A percentile compares a stretch with the other conserved stretches of the same genome.
phyloP scores from a whole-genome alignment of 1,140 invertebrate genomes.

The Caenorhabditis latens region DNA sequence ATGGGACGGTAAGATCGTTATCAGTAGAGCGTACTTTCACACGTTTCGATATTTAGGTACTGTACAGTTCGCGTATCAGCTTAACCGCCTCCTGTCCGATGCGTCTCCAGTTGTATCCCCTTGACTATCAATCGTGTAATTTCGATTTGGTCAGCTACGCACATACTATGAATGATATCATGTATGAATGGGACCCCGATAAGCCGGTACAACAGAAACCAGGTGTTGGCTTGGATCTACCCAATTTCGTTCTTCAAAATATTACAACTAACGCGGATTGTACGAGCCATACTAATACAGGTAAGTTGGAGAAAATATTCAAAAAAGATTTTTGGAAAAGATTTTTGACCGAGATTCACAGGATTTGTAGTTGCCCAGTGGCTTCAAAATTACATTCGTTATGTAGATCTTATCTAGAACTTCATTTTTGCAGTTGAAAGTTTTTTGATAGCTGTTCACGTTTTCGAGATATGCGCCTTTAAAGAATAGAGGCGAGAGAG shows the following conservation, averaged over 20 bases:
- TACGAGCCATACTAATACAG: slow-evolving; percentile 68
- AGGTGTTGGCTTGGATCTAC: slow-evolving; percentile 65
- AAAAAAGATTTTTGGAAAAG: not conserved
- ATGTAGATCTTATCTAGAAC: too few species aligned
- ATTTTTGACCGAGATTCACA: not conserved
- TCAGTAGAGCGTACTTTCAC: not conserved
- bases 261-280: slow-evolving; percentile 65
- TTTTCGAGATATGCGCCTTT: too few species aligned
- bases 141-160: slow-evolving; percentile 69
- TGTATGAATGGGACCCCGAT: slow-evolving; percentile 63
- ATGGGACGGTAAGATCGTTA: slow-evolving; percentile 61
- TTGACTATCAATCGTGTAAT: slow-evolving; percentile 66
- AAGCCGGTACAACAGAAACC: slow-evolving; percentile 62
- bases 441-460: too few species aligned
- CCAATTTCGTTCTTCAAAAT: slow-evolving; percentile 63
- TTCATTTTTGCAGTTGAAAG: too few species aligned
- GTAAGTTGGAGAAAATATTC: slow-evolving; percentile 35
- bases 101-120: slow-evolving; percentile 65
- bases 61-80: slow-evolving; percentile 67
- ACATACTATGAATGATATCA: slow-evolving; percentile 67
- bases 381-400: too few species aligned
- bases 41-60: slow-evolving; percentile 22
- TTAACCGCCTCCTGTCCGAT: slow-evolving; percentile 64
- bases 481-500: too few species aligned
- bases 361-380: too few species aligned